Conservation (phyloP, 1,140 invertebrate genomes). For the Cydia splendana region DNA sequence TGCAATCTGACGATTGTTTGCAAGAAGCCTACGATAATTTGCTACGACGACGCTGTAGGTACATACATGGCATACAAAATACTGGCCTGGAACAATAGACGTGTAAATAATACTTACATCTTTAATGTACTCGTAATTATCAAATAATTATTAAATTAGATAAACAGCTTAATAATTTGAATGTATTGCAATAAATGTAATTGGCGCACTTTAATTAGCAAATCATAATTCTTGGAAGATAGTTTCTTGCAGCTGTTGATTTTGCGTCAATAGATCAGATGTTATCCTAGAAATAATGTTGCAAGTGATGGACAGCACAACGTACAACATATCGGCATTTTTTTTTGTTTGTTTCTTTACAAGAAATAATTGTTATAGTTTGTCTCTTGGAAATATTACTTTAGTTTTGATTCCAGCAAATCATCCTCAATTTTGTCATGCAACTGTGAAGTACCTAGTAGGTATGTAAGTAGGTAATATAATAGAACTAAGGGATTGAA, state of each 20-base stretch:
- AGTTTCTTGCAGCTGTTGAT: conserved; percentile 10
- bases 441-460: too few species aligned
- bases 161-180: neutral
- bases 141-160: neutral
- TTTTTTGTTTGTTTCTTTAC: too few species aligned
- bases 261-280: conserved; percentile 26
- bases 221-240: neutral
- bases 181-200: neutral
- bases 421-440: too few species aligned
- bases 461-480: too few species aligned
- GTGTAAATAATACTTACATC: neutral
- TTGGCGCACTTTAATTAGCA: neutral
- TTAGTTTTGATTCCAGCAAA: too few species aligned
- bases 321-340: too few species aligned
- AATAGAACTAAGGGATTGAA: too few species aligned
- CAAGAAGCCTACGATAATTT: conserved; percentile 35
- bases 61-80: conserved; percentile 16
- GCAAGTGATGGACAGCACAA: neutral
- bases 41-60: conserved; percentile 3
- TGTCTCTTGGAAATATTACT: too few species aligned
- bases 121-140: neutral
- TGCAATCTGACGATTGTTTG: conserved; percentile 49
- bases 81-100: neutral
- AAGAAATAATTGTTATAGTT: neutral
- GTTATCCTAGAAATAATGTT: conserved; percentile 1